Base-by-base conservation (phyloP, 2,888 invertebrate genomes). In the Tenthredo amoena region DNA sequence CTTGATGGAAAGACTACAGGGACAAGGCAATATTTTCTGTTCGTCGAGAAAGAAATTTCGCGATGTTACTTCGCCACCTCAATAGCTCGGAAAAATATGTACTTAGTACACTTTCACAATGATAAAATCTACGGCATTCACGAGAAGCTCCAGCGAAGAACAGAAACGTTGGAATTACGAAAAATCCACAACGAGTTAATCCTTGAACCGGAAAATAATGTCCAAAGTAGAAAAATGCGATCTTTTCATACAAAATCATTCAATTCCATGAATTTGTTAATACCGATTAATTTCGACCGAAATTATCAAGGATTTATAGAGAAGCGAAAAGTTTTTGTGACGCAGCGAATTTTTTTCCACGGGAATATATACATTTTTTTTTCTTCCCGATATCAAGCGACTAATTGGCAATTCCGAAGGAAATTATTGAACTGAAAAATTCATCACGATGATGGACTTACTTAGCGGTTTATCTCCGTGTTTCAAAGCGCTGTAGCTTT, bases 51-150 rank as follows among this genome's bases (percentile, higher is more conserved):
- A 43, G 47, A 74, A 74, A 74, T 26, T 18, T 68, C 34, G 68
- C 68, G 34, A 18, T 68, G 68, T 18, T 26, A 68, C 34, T 34
- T 34, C 34, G 68, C 4, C 34, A 7, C 68, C 34, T 68, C 15
- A 68, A 68, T 68, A 34, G 68, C 68, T 68, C 18, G 68, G 68
- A 68, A 68, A 68, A 68, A 68, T 34, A 12, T 15, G 47, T 47
- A 68, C 68, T 68, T 15, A 34, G 31, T 68, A 34, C 31, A 26
- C 34, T 26, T 68, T 6, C 1, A 10, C 15, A 34, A 34, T 68
- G 68, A 68, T 68, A 68, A 68, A 7, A 68, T 68, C 68, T 68
- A 34, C 18, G 7, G 18, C 6, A 68, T 68, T 68, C 34, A 7
- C 31, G 18, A 68, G 34, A 26, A 26, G 18, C 31, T 31, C 12